Base-by-base conservation (phyloP, 2,113 vertebrate species). In the Microtus oregoni region DNA sequence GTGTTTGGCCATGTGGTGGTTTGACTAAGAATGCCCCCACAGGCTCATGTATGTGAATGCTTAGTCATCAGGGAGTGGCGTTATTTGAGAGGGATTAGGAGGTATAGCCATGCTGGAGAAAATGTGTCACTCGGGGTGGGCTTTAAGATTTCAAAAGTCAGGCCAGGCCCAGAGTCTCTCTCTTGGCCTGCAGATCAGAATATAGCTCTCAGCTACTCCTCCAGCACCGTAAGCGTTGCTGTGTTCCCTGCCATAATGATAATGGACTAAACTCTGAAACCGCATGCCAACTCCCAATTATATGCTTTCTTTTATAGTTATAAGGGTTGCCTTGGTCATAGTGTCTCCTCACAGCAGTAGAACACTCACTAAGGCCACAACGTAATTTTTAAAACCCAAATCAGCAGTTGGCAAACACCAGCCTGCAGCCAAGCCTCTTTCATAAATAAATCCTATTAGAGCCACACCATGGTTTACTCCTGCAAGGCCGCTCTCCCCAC, bases 401-500 rank as follows among this genome's bases (percentile, higher is more conserved):
- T 70, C n/a, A 12, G 44, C 47, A 38, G 2, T n/a, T 73, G 63
- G 65, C 83, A 75, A 68, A 90, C 44, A 19, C 1, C 19, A 50
- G 47, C 75, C n/a, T 75, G 24, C 26, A 52, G 9, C 72, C 15
- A 11, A 4, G 58, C 32, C 4, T 68, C 11, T 73, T 79, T 77
- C 73, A 2, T 87, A 75, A 78, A 68, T 83, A 63, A 44, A 35
- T 87, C 81, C 68, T 32, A 5, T 30, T 26, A 44, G 73, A 86
- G 41, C 13, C 50, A 11, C 0, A 0, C 30, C 38, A 24, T 5
- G 0, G 0, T 61, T 78, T 9, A 1, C 35, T 7, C 28, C 4
- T 35, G 61, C 1, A 0, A 12, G 50, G 26, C 63, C 17, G 4
- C 68, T 32, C 26, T 44, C 28, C 38, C 0, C 5, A 8, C 41